phyloP scores from a whole-genome alignment of 2,113 vertebrate species.

The Alouatta palliata region DNA sequence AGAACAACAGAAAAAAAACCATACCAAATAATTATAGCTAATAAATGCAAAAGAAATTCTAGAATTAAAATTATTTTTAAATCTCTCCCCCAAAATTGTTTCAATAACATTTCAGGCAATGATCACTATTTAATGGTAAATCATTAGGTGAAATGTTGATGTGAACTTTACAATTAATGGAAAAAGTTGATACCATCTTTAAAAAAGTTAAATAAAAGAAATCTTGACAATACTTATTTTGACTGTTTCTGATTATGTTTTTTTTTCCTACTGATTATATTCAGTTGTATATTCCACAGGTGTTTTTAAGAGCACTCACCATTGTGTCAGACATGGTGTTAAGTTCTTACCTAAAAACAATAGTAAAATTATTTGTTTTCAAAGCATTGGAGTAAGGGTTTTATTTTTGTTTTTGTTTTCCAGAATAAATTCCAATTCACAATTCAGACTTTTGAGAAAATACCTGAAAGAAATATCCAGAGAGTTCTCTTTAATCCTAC shows the following conservation, averaged over 20 bases:
- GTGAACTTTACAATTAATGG: not conserved
- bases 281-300: not conserved
- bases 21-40: not conserved
- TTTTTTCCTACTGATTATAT: not conserved
- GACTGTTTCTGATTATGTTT: not conserved
- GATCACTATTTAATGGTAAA: not conserved
- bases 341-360: not conserved
- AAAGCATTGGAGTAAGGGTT: not conserved
- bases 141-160: not conserved
- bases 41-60: not conserved
- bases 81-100: not conserved
- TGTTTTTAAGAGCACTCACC: not conserved
- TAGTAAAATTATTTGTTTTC: not conserved
- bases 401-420: not conserved
- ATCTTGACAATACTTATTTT: not conserved
- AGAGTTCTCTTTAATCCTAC: not conserved
- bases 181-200: not conserved
- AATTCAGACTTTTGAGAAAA: not conserved
- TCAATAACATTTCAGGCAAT: not conserved
- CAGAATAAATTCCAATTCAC: not conserved
- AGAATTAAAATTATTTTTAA: not conserved
- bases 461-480: not conserved
- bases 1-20: not conserved
- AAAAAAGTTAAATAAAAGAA: not conserved
- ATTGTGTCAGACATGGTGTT: not conserved